These are phyloP conservation scores for Zophobas morio DNA, from an alignment of 1,140 invertebrate genomes.

Conservation along the genomic window DNA sequence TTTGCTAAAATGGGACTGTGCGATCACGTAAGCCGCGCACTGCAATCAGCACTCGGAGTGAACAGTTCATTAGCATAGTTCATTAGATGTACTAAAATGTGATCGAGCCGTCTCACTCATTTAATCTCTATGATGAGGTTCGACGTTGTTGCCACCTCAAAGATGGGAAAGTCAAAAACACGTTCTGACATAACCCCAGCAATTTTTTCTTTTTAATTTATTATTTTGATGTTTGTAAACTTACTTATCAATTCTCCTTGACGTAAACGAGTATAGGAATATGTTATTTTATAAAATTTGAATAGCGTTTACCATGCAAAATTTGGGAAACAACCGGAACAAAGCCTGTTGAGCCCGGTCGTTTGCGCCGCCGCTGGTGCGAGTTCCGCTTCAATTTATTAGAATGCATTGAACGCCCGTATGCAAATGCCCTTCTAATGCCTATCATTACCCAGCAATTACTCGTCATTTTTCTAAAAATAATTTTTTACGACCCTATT, in stretches of 20 bases:
- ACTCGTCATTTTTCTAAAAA: conserved; percentile 9
- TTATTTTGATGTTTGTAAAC: too few species aligned
- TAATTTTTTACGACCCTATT: conserved; percentile 28
- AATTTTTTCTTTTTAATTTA: too few species aligned
- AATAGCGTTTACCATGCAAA: too few species aligned
- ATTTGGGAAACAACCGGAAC: too few species aligned
- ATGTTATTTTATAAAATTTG: too few species aligned
- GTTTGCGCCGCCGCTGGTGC: not conserved
- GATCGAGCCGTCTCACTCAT: too few species aligned
- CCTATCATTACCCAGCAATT: conserved; percentile 27
- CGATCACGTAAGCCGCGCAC: not conserved
- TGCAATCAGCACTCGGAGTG: not conserved
- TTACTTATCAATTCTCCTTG: not conserved
- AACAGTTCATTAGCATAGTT: too few species aligned
- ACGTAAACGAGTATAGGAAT: not conserved
- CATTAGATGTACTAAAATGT: too few species aligned
- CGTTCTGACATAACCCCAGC: too few species aligned
- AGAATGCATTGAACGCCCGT: conserved; percentile 14
- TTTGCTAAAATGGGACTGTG: not conserved
- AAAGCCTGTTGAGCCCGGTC: not conserved
- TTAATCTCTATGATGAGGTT: too few species aligned
- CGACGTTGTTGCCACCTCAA: too few species aligned
- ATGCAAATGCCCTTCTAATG: conserved; percentile 29
- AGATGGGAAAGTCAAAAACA: too few species aligned
- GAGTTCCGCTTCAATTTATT: conserved; percentile 10